These are phyloP conservation scores for Neogale vison DNA, from an alignment of 2,113 vertebrate species.

Conservation along the genomic window DNA sequence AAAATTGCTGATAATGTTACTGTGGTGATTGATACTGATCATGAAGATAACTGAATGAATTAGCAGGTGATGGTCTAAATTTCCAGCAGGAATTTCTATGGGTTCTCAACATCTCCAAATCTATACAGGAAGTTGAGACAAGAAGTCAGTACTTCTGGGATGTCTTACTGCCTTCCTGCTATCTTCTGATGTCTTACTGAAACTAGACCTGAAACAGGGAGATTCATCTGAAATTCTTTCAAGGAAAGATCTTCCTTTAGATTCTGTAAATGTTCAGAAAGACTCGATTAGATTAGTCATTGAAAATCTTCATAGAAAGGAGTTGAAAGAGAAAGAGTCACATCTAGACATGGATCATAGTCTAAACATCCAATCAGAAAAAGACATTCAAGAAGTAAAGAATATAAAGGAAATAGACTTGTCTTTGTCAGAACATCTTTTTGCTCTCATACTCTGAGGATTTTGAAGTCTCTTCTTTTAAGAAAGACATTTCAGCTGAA, in stretches of 20 bases:
- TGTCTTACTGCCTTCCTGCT: background rate
- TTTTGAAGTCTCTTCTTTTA: conserved; percentile 81
- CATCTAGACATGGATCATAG: conserved; percentile 40
- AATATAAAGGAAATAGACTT: conserved; percentile 70
- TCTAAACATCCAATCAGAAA: conserved; percentile 46
- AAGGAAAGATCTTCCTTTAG: conserved; percentile 67
- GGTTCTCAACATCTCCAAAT: background rate
- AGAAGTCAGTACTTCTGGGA: conserved; percentile 16
- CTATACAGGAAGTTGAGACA: background rate
- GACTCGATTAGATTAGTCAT: conserved; percentile 52
- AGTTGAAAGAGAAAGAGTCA: conserved; percentile 52
- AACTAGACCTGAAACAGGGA: conserved; percentile 78
- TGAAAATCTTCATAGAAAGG: conserved; percentile 60
- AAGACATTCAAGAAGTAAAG: conserved; percentile 54
- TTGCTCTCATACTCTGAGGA: conserved; percentile 80
- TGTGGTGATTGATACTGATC: background rate
- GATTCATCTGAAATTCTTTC: conserved; percentile 68
- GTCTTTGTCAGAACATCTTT: conserved; percentile 68
- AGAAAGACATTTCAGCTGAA: conserved; percentile 78
- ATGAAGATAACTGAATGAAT: background rate
- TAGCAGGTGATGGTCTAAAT: background rate
- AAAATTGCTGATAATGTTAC: background rate
- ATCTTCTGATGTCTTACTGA: conserved; percentile 62
- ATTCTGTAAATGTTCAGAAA: conserved; percentile 63
- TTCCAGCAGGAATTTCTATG: background rate